Percentiles rank a stretch among this genome's conserved stretches.
These are phyloP conservation scores for Acanthacorydalis orientalis DNA, from an alignment of 2,888 invertebrate species.

Conservation along the genomic window DNA sequence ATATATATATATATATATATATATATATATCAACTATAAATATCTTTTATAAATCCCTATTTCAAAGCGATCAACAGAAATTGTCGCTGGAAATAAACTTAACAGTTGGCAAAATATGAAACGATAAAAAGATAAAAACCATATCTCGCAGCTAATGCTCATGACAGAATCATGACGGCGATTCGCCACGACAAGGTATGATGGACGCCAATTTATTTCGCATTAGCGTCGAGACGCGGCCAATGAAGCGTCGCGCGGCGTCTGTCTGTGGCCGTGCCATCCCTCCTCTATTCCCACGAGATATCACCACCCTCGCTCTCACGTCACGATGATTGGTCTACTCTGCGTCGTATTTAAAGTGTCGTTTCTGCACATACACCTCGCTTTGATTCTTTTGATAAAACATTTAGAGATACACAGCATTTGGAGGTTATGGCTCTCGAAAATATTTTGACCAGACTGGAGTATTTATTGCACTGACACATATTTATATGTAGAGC, in stretches of 20 bases:
- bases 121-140: too few relatives aligned
- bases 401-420: constrained; percentile 7
- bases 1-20: too few relatives aligned
- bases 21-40: too few relatives aligned
- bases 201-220: constrained; percentile 18
- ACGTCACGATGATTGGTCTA: constrained; percentile 10
- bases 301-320: constrained; percentile 7
- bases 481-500: too few relatives aligned
- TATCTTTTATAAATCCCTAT: too few relatives aligned
- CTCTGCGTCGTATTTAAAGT: background rate
- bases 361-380: background rate
- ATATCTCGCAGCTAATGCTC: constrained; percentile 1
- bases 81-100: too few relatives aligned
- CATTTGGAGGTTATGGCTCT: constrained; percentile 6
- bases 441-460: too few relatives aligned
- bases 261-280: background rate
- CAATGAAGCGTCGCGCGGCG: constrained; percentile 17
- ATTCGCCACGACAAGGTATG: constrained; percentile 16
- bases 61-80: too few relatives aligned
- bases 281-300: background rate
- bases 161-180: constrained; percentile 9
- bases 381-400: constrained; percentile 6
- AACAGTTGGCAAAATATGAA: too few relatives aligned
- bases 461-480: too few relatives aligned
- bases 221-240: constrained; percentile 16